These are phyloP conservation scores for Aphelenchoides fujianensis DNA, from an alignment of 1,140 invertebrate species.

Conservation along the genomic window DNA sequence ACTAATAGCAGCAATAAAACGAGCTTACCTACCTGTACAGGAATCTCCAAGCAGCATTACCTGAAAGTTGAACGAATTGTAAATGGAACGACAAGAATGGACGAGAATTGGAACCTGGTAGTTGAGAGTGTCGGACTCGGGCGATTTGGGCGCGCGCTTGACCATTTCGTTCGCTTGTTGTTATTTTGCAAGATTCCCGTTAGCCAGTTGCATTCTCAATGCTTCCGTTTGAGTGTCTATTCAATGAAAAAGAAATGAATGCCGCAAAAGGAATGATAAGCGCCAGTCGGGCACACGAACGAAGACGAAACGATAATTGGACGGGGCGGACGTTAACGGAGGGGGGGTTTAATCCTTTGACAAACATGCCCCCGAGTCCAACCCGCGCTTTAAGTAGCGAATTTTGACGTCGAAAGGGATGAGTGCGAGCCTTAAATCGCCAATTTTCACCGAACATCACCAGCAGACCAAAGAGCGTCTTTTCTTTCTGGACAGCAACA, in stretches of 20 bases:
- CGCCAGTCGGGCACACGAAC: too few relatives aligned
- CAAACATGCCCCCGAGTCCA: too few relatives aligned
- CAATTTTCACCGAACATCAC: neutral
- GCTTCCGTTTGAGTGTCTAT: too few relatives aligned
- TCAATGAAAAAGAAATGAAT: too few relatives aligned
- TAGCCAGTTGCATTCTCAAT: too few relatives aligned
- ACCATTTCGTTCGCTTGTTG: neutral
- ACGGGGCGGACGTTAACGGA: neutral
- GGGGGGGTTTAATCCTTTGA: too few relatives aligned
- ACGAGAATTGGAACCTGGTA: neutral
- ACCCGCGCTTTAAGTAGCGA: too few relatives aligned
- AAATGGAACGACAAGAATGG: neutral
- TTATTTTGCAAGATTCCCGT: too few relatives aligned
- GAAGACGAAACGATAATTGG: neutral
- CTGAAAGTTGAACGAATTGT: conserved; percentile 37
- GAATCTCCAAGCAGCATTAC: conserved; percentile 62
- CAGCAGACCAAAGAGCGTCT: neutral
- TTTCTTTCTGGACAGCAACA: neutral
- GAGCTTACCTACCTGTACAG: too few relatives aligned
- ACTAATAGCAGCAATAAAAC: too few relatives aligned
- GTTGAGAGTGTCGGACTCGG: neutral
- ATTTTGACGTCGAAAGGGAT: neutral
- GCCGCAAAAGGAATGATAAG: conserved; percentile 1
- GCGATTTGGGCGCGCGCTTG: neutral
- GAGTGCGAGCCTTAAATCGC: too few relatives aligned